A percentile compares a stretch with the other conserved stretches of the same genome.
Evolutionary conservation across 1,140 invertebrate species (phyloP).

Genomic region (Drosophila punjabiensis): DNA sequence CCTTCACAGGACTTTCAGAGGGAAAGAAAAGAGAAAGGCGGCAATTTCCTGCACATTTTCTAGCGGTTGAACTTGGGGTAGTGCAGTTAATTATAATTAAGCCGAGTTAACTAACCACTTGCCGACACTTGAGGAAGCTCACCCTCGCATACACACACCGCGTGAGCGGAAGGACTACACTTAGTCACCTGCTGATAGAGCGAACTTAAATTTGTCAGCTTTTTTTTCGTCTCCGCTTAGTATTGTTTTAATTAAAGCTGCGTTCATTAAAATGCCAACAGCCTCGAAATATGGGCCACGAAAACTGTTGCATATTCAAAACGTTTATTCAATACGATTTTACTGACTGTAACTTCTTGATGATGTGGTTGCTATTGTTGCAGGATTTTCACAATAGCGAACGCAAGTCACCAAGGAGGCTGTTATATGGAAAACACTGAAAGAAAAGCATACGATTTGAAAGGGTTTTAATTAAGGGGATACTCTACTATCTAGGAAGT

Average conservation of each 20-base stretch:
- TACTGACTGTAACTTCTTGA: conserved; percentile 29
- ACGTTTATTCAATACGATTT: conserved; percentile 66
- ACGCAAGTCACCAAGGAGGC: conserved; percentile 3
- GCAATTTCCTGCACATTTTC: conserved; percentile 76
- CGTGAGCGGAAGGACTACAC: not conserved
- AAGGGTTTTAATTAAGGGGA: not conserved
- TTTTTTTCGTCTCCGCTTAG: not conserved
- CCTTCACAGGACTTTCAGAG: conserved; percentile 11
- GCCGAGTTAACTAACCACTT: conserved; percentile 84
- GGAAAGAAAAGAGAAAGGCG: conserved; percentile 1
- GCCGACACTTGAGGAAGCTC: conserved; percentile 48
- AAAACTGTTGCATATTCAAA: conserved; percentile 81
- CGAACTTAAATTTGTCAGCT: conserved; percentile 58
- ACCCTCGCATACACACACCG: not conserved
- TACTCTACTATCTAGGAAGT: not conserved
- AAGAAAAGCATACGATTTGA: fast-evolving
- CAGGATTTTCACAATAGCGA: conserved; percentile 1
- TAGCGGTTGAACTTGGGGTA: conserved; percentile 73
- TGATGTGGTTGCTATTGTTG: conserved; percentile 11
- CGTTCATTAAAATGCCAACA: conserved; percentile 69
- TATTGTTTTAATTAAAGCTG: conserved; percentile 64
- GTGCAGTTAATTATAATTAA: conserved; percentile 85
- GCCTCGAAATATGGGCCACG: conserved; percentile 67
- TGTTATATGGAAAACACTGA: not conserved
- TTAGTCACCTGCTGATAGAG: conserved; percentile 22